Percentiles rank a stretch among this genome's conserved stretches.
These are phyloP conservation scores for Ceratina australensis DNA, from an alignment of 1,140 invertebrate genomes.

Conservation along the genomic window DNA sequence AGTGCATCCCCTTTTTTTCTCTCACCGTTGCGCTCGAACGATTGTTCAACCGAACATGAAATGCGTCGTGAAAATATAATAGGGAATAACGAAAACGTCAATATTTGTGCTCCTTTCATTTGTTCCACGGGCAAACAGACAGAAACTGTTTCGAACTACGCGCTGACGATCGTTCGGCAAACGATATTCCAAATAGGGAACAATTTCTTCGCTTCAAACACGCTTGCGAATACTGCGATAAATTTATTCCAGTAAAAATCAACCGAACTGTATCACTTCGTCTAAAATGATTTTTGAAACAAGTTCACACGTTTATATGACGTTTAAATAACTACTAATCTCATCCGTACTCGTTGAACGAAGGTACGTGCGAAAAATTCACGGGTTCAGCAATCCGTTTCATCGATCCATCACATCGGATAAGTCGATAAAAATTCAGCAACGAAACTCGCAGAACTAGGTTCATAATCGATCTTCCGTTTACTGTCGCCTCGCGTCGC, in stretches of 20 bases:
- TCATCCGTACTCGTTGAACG: no score
- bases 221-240: no score
- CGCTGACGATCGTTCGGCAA: not conserved
- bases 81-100: slow-evolving; percentile 26
- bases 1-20: not conserved
- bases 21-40: not conserved
- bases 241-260: no score
- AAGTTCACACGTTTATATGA: no score
- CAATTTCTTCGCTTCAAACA: no score
- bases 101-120: slow-evolving; percentile 40
- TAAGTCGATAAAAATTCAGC: not conserved
- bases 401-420: slow-evolving; percentile 20
- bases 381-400: not conserved
- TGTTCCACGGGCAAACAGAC: slow-evolving; percentile 6
- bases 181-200: not conserved
- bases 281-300: no score
- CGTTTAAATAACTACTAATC: no score
- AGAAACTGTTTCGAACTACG: not conserved
- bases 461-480: slow-evolving; percentile 17
- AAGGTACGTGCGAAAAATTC: not conserved
- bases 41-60: slow-evolving; percentile 17
- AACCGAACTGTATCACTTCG: no score
- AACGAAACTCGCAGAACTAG: not conserved
- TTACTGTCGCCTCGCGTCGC: not conserved
- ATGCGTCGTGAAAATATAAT: slow-evolving; percentile 32